These are phyloP conservation scores for Stenodera caucasica DNA, from an alignment of 2,888 invertebrate genomes.

Conservation along the genomic window DNA sequence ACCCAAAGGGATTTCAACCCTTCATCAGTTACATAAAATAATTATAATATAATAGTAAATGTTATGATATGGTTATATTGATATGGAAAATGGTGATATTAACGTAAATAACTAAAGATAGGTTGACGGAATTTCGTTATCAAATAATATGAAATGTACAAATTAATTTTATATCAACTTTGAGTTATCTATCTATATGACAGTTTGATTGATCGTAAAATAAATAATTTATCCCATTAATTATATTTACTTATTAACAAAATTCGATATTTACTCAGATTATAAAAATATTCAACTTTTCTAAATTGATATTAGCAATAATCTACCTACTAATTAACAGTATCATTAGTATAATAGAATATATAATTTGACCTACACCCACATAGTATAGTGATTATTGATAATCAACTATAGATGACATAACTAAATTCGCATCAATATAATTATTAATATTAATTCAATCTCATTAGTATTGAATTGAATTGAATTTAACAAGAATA, in stretches of 20 bases:
- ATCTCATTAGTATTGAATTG: too few species aligned
- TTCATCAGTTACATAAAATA: constrained; percentile 31
- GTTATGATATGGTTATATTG: constrained; percentile 23
- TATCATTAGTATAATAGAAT: neutral
- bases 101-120: neutral
- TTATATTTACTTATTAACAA: neutral
- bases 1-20: constrained; percentile 27
- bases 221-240: neutral
- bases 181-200: neutral
- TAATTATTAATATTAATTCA: too few species aligned
- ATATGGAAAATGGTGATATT: constrained; percentile 18
- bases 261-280: neutral
- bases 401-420: too few species aligned
- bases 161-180: neutral
- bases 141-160: neutral
- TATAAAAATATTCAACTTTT: neutral
- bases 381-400: too few species aligned
- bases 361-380: neutral
- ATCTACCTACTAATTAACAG: neutral
- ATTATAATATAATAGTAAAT: constrained; percentile 31
- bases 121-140: neutral
- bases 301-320: neutral
- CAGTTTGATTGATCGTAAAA: neutral
- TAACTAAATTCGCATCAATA: too few species aligned
- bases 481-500: neutral